Evolutionary conservation across 2,797 vertebrate genomes (phyloP), one percentile per base, ranked within the genome.

Genomic region (Steatocranus sp.): DNA sequence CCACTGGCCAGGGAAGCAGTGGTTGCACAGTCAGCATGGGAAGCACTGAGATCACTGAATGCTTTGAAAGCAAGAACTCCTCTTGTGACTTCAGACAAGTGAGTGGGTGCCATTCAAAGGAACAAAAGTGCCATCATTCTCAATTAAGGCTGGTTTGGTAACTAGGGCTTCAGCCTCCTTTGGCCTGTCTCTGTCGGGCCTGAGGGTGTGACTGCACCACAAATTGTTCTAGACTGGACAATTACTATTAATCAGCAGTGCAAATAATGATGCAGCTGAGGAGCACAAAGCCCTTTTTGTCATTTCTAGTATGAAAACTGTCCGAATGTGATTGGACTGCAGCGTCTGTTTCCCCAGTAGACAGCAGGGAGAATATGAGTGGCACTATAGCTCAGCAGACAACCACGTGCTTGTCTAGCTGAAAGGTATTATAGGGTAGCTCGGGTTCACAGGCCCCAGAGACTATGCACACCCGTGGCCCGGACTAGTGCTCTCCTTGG

Each of bases 71-170:
- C 85, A 84, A 85, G 90, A 91, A 80, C 89, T 92, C 91, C 88
- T 93, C 88, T 79, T 88, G 92, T 93, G 92, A 91, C 92, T 92
- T 91, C 83, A 91, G 90, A 91, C 83, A 75, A 93, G 87, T 84
- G 87, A 91, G 85, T 90, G 81, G 90, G 83, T 88, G 86, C 92
- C 87, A 91, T 90, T 94, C 90, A 92, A 85, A 88, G 61, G 83
- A 92, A 94, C 93, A 93, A 94, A 94, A 91, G 92, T 88, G 83
- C 92, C 90, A 92, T 94, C 91, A 88, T 83, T 93, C 92, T 91
- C 89, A 93, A 93, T 94, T 94, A 93, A 86, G 82, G 73, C 78
- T 86, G 89, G 78, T 91, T 91, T 89, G 73, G 89, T 85, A 87
- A 87, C 87, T 84, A 66, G 83, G 76, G 30, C 87, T 85, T 79